A percentile compares a stretch with the other conserved stretches of the same genome.
These are phyloP conservation scores for Pterostichus madidus DNA, from an alignment of 2,888 invertebrate genomes.

Conservation along the genomic window DNA sequence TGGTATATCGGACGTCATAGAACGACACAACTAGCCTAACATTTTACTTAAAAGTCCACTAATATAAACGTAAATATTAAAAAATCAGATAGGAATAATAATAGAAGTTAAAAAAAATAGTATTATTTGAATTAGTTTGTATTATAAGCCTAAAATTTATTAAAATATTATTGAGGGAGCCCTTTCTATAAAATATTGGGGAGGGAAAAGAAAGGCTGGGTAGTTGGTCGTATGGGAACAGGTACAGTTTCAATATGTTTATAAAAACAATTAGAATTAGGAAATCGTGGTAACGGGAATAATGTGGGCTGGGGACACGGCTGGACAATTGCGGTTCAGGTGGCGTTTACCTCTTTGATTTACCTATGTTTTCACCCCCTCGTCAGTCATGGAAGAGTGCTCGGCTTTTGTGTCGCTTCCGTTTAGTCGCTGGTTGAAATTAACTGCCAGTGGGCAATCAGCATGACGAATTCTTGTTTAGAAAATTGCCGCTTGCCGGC, in stretches of 20 bases:
- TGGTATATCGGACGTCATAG: too few relatives aligned
- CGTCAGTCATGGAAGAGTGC: constrained; percentile 73
- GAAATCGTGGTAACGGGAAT: constrained; percentile 35
- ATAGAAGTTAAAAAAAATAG: too few relatives aligned
- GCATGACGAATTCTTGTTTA: constrained; percentile 71
- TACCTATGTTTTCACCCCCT: constrained; percentile 72
- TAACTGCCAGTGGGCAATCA: constrained; percentile 72
- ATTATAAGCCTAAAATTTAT: too few relatives aligned
- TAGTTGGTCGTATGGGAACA: too few relatives aligned
- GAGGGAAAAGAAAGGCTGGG: too few relatives aligned
- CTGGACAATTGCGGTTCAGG: constrained; percentile 47
- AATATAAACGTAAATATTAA: too few relatives aligned
- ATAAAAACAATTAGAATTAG: constrained; percentile 63
- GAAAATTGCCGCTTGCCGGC: constrained; percentile 60
- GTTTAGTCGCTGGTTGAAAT: constrained; percentile 73
- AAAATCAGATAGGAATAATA: too few relatives aligned
- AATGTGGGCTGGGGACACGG: constrained; percentile 35
- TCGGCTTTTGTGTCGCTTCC: constrained; percentile 73
- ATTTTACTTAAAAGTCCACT: too few relatives aligned
- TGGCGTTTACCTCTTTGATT: constrained; percentile 69
- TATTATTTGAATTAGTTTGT: too few relatives aligned
- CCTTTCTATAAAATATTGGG: too few relatives aligned
- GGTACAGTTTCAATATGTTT: constrained; percentile 1
- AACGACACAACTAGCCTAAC: too few relatives aligned
- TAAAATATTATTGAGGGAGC: too few relatives aligned